Percentiles rank a stretch among this genome's conserved stretches.
These are phyloP conservation scores for Berghia stephanieae DNA, from an alignment of 1,140 invertebrate species.

Conservation along the genomic window DNA sequence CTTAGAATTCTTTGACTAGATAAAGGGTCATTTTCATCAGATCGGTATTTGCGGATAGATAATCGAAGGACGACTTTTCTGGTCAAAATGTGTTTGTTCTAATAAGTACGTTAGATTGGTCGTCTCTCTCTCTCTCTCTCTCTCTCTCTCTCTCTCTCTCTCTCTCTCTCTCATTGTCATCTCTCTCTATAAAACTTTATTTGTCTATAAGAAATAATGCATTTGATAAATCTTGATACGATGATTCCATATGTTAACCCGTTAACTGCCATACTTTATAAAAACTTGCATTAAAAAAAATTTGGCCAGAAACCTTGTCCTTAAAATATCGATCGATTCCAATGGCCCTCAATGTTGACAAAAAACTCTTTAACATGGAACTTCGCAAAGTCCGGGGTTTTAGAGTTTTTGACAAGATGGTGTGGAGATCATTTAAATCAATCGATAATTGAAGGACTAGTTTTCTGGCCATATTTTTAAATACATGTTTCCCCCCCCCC, in stretches of 20 bases:
- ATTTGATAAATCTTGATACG: not conserved
- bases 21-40: no score
- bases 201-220: not conserved
- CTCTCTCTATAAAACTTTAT: not conserved
- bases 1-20: no score
- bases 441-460: no score
- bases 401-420: not conserved
- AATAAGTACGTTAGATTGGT: not conserved
- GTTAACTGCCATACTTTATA: not conserved
- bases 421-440: no score
- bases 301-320: no score
- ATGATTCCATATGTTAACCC: not conserved
- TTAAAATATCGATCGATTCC: no score
- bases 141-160: slow-evolving; percentile 18
- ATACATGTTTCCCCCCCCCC: no score
- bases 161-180: slow-evolving; percentile 4
- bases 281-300: no score
- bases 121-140: slow-evolving; percentile 14
- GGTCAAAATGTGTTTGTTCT: not conserved
- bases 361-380: no score
- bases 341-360: no score
- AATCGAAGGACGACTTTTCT: not conserved
- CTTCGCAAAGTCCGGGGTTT: no score
- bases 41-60: not conserved
- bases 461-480: no score